Evolutionary conservation across 2,113 vertebrate genomes (phyloP).

Genomic region (Ptychochromis oligacanthus): DNA sequence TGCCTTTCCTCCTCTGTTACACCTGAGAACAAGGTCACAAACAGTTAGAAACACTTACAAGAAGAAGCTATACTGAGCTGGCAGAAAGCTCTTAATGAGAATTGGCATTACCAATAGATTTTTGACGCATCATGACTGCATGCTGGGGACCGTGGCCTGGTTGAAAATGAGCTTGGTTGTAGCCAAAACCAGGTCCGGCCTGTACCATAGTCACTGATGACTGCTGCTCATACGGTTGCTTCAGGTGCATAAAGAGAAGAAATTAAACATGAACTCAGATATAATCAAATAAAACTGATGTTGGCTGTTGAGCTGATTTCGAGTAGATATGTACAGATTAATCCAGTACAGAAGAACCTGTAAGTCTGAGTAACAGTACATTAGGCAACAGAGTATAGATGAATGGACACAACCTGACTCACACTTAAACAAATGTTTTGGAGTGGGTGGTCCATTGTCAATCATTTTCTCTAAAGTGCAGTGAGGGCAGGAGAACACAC

Average conservation of each 20-base stretch:
- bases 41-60: conserved; percentile 16
- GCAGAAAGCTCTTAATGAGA: background rate
- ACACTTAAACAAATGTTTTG: conserved; percentile 53
- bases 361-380: conserved; percentile 10
- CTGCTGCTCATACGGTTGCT: conserved; percentile 87
- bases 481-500: conserved; percentile 45
- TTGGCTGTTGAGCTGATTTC: conserved; percentile 14
- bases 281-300: conserved; percentile 13
- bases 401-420: conserved; percentile 66
- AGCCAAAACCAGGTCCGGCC: conserved; percentile 81
- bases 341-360: conserved; percentile 9
- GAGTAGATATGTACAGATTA: conserved; percentile 19
- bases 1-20: conserved; percentile 89
- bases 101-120: conserved; percentile 87
- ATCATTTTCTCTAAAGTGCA: conserved; percentile 56
- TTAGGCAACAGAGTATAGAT: conserved; percentile 33
- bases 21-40: conserved; percentile 74
- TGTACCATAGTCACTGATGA: conserved; percentile 78
- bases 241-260: conserved; percentile 41
- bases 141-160: conserved; percentile 85
- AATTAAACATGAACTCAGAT: conserved; percentile 9
- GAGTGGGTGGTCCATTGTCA: conserved; percentile 67
- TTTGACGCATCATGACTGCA: conserved; percentile 88
- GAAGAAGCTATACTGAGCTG: background rate
- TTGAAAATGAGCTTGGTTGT: conserved; percentile 88